A percentile compares a stretch with the other conserved stretches of the same genome.
These are phyloP conservation scores for Himalopsyche kuldschensis DNA, from an alignment of 2,888 invertebrate genomes.

Conservation along the genomic window DNA sequence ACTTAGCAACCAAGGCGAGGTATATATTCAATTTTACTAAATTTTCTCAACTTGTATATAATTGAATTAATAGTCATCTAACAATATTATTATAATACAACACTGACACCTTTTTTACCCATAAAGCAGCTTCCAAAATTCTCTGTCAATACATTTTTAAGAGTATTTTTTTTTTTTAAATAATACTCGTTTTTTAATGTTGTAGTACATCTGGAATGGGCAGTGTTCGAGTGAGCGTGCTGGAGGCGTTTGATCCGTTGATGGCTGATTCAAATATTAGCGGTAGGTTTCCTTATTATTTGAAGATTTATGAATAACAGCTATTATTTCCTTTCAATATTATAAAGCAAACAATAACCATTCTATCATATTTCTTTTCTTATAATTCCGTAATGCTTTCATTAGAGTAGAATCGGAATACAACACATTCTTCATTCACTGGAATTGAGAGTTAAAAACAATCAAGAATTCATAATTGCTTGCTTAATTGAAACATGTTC, in stretches of 20 bases:
- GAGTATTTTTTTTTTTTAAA: neutral
- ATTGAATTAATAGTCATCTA: neutral
- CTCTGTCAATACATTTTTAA: neutral
- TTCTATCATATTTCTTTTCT: neutral
- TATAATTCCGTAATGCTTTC: neutral
- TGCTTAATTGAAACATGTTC: too few species aligned
- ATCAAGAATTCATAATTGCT: too few species aligned
- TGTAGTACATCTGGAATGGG: slow-evolving; percentile 45
- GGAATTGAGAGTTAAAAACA: too few species aligned
- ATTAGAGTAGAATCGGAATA: too few species aligned
- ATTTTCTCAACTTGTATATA: neutral
- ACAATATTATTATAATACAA: neutral
- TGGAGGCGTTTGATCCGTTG: slow-evolving; percentile 88
- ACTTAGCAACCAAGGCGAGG: slow-evolving; percentile 32
- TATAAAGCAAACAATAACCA: too few species aligned
- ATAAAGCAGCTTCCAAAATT: neutral
- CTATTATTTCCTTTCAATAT: too few species aligned
- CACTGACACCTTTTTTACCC: neutral
- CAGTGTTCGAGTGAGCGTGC: slow-evolving; percentile 67
- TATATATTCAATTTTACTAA: neutral
- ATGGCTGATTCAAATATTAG: slow-evolving; percentile 63
- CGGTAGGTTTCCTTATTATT: slow-evolving; percentile 54
- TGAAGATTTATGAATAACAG: neutral
- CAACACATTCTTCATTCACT: too few species aligned
- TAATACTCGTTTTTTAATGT: neutral